These are phyloP conservation scores for Camponotus floridanus DNA, from an alignment of 1,140 invertebrate species.

Conservation along the genomic window DNA sequence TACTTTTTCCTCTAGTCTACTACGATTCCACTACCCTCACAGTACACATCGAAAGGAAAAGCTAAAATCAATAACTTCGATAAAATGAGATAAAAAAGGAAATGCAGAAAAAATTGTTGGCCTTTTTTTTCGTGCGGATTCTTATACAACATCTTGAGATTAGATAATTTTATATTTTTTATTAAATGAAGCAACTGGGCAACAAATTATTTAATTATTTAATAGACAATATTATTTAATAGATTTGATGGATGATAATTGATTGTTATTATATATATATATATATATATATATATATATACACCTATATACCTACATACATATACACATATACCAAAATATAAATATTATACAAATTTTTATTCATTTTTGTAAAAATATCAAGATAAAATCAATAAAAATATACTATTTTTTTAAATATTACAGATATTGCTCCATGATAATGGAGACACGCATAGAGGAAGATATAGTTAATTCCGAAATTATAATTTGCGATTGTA, in stretches of 20 bases:
- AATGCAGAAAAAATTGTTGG: slow-evolving; percentile 7
- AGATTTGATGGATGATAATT: too few species aligned
- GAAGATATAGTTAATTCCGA: slow-evolving; percentile 14
- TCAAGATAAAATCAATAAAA: neutral
- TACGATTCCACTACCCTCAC: neutral
- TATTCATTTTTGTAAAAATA: too few species aligned
- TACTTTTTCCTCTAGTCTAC: neutral
- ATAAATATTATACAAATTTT: too few species aligned
- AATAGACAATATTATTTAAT: too few species aligned
- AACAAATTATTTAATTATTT: neutral
- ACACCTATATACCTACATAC: too few species aligned
- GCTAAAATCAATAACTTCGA: slow-evolving; percentile 28
- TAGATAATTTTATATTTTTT: neutral
- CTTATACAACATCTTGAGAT: slow-evolving; percentile 1
- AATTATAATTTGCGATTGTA: neutral
- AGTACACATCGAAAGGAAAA: slow-evolving; percentile 39
- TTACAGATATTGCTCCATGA: neutral
- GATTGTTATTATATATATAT: too few species aligned
- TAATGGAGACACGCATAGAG: neutral
- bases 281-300: too few species aligned
- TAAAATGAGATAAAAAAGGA: slow-evolving; percentile 4
- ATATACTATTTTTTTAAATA: neutral
- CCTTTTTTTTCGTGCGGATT: neutral
- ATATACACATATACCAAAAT: too few species aligned
- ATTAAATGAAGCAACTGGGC: too few species aligned